phyloP scores from a whole-genome alignment of 2,797 vertebrate genomes.

The Liasis olivaceus region DNA sequence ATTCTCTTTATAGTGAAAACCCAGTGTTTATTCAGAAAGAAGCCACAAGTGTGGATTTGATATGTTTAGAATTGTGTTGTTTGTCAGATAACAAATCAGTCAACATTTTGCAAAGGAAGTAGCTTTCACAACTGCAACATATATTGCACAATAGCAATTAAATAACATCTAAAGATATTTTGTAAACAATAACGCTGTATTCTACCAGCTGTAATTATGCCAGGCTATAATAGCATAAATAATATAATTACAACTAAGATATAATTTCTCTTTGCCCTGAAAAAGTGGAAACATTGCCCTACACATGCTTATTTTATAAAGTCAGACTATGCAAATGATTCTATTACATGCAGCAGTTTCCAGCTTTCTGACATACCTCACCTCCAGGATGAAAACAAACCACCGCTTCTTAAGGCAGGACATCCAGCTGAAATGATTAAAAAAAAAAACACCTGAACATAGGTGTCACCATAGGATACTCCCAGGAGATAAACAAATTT shows the following conservation, averaged over 20 bases:
- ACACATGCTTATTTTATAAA: neutral
- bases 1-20: neutral
- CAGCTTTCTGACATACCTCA: neutral
- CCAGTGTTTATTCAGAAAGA: neutral
- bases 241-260: constrained; percentile 3
- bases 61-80: neutral
- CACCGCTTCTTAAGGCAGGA: neutral
- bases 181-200: neutral
- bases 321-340: constrained; percentile 8
- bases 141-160: neutral
- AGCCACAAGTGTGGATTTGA: neutral
- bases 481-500: neutral
- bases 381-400: neutral
- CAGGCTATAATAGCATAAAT: neutral
- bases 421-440: neutral
- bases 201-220: neutral
- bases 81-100: neutral
- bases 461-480: neutral
- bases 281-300: neutral
- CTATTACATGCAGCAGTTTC: neutral
- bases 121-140: neutral
- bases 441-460: neutral
- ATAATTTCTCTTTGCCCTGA: neutral
- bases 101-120: neutral
- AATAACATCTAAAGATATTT: neutral